Percentiles rank a stretch among this genome's conserved stretches.
Conservation (phyloP, 2,113 vertebrate species). For the Bos indicus region DNA sequence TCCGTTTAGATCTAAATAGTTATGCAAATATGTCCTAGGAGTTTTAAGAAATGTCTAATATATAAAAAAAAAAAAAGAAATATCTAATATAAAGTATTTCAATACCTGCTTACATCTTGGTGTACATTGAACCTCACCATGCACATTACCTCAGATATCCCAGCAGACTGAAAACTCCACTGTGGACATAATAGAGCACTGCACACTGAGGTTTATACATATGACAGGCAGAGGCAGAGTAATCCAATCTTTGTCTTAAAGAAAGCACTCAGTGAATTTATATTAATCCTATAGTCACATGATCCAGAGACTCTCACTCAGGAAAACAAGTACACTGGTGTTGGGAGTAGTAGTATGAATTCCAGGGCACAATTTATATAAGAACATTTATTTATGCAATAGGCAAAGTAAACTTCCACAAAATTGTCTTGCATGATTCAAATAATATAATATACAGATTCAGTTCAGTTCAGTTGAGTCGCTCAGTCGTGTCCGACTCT, state of each 20-base stretch:
- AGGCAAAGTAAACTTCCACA: not conserved
- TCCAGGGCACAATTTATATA: not conserved
- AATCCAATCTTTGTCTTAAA: not conserved
- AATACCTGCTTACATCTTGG: not conserved
- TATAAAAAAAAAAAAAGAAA: not conserved
- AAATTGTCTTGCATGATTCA: not conserved
- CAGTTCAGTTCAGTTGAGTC: no score
- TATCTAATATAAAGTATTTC: not conserved
- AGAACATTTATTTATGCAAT: not conserved
- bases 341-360: not conserved
- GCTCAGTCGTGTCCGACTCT: fast-evolving
- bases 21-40: not conserved
- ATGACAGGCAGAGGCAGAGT: not conserved
- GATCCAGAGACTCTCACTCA: not conserved
- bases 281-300: not conserved
- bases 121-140: not conserved
- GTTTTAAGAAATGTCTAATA: not conserved
- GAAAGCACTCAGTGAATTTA: not conserved
- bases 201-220: not conserved
- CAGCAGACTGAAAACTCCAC: not conserved
- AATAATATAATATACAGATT: not conserved
- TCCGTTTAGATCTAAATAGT: not conserved
- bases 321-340: not conserved
- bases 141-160: not conserved
- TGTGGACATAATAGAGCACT: not conserved